phyloP scores from a whole-genome alignment of 1,140 invertebrate genomes.

The Holcopasites calliopsidis region DNA sequence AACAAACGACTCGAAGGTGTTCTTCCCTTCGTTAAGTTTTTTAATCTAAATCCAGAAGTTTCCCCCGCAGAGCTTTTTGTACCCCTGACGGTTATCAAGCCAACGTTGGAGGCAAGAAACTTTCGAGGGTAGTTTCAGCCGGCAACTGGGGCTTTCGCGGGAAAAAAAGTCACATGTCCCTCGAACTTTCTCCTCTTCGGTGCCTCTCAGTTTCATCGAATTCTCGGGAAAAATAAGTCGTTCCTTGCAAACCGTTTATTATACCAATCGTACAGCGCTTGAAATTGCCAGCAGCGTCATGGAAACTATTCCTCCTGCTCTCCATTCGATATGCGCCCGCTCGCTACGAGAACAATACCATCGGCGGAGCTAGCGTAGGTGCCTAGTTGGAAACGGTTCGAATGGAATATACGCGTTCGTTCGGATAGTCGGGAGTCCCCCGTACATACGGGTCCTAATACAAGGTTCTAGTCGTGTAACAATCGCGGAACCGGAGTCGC shows the following conservation, averaged over 20 bases:
- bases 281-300: too few species aligned
- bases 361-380: too few species aligned
- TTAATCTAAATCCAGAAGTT: conserved; percentile 18
- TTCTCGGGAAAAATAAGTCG: too few species aligned
- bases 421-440: not conserved
- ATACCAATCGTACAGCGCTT: too few species aligned
- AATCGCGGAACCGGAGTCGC: conserved; percentile 10
- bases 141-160: not conserved
- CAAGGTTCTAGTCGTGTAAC: conserved; percentile 30
- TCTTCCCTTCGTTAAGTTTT: conserved; percentile 16
- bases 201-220: not conserved
- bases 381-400: too few species aligned
- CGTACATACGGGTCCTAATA: not conserved
- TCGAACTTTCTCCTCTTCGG: not conserved
- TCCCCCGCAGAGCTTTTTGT: not conserved
- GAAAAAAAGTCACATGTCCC: not conserved
- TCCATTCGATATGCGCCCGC: too few species aligned
- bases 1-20: conserved; percentile 3
- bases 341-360: too few species aligned
- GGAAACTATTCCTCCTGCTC: too few species aligned
- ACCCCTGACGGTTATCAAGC: conserved; percentile 18
- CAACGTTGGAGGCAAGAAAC: not conserved
- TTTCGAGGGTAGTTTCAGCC: conserved; percentile 5
- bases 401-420: too few species aligned
- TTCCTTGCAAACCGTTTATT: too few species aligned